Evolutionary conservation across 2,113 vertebrate species (phyloP).

Genomic region (Tenebrosternarchus preto): DNA sequence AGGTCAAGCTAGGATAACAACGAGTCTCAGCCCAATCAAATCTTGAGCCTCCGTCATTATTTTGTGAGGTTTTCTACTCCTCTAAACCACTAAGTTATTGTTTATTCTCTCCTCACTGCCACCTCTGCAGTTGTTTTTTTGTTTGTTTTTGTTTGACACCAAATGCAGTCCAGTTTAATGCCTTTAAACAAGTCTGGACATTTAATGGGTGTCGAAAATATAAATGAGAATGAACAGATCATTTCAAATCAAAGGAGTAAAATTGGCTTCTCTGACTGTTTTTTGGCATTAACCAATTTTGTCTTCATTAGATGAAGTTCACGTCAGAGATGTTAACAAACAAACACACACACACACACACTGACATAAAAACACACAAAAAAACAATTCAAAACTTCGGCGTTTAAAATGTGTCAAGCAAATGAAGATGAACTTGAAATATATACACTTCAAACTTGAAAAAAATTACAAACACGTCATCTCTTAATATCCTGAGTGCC

Average conservation of each 20-base stretch:
- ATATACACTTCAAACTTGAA: too few relatives aligned
- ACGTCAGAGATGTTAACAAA: too few relatives aligned
- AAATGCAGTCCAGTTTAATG: constrained; percentile 2
- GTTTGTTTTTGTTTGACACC: not conserved
- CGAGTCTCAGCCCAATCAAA: not conserved
- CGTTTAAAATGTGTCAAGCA: too few relatives aligned
- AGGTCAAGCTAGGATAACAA: not conserved
- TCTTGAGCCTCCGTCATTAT: not conserved
- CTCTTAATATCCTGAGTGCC: not conserved
- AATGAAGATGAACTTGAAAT: too few relatives aligned
- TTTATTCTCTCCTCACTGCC: not conserved
- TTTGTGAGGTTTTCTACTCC: not conserved
- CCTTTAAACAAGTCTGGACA: not conserved
- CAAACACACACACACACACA: too few relatives aligned
- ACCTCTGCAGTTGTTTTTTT: not conserved
- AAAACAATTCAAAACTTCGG: too few relatives aligned
- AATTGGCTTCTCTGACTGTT: too few relatives aligned
- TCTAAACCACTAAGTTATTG: not conserved
- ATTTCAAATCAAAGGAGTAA: too few relatives aligned
- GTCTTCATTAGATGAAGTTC: too few relatives aligned
- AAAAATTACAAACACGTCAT: not conserved
- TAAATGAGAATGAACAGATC: not conserved
- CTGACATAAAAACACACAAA: too few relatives aligned
- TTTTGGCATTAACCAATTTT: too few relatives aligned
- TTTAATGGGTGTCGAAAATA: not conserved